Base-by-base conservation (phyloP, 2,113 vertebrate genomes). In the Ceyx melanurus region DNA sequence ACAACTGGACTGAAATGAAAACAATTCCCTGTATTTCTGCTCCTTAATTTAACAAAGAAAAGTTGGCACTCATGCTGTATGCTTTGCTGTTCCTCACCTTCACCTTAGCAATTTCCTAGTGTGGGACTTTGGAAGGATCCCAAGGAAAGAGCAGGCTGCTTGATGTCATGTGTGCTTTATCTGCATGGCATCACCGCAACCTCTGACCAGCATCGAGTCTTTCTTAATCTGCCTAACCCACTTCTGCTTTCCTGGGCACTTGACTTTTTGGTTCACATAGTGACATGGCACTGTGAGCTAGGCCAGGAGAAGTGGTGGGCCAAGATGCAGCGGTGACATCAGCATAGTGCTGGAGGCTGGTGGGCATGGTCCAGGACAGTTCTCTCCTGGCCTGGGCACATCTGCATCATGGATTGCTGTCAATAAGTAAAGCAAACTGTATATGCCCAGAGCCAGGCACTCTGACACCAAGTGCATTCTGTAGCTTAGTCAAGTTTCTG, bases 391-490 rank as follows among this genome's bases (percentile, higher is more conserved):
- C 51, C 45, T 31, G 40, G 45, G 29, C 14, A 43, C 29, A 53
- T n/a, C 42, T 56, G 15, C 0, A 1, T n/a, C 2, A 1, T 42
- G 65, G 33, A 29, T 43, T 1, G 1, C 13, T 43, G 53, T 77
- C 46, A 72, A 78, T 78, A 46, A 78, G 42, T 56, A 56, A 67
- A 67, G 7, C 15, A 35, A 60, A 56, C 29, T 15, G 6, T n/a
- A 11, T 29, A 31, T 40, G 23, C 9, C 11, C 58, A 58, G 23
- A 29, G 71, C 22, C 40, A 43, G 60, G 31, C 0, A 1, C 31
- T 73, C 13, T 0, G 1, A 43, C 8, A 5, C 45, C 0, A 0
- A 66, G 54, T 9, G 40, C 15, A 43, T 54, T 40, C 53, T n/a
- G 78, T 33, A 53, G 43, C 53, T 83, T 43, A 19, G 45, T 29